Percentiles rank a stretch among this genome's conserved stretches.
phyloP scores from a whole-genome alignment of 2,797 vertebrate species.

The Ctenochaetus hawaiiensis region DNA sequence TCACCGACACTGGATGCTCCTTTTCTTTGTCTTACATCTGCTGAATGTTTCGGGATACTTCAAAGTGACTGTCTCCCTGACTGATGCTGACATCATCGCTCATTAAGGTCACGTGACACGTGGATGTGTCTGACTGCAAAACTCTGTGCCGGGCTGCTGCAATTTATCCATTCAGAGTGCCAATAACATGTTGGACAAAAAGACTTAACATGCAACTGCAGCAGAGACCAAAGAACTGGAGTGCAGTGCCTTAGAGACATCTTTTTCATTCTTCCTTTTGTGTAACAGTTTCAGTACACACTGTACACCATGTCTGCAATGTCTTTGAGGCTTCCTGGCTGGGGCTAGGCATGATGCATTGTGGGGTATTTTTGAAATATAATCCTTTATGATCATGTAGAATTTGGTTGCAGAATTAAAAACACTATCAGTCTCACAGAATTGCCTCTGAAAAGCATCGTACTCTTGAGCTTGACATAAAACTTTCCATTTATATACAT shows the following conservation, averaged over 20 bases:
- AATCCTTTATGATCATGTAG: not conserved
- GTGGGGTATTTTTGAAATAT: too few species aligned
- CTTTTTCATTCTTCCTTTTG: not conserved
- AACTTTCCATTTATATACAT: not conserved
- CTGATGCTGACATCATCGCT: slow-evolving; percentile 1
- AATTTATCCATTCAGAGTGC: slow-evolving; percentile 1
- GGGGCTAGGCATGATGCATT: not conserved
- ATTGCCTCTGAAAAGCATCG: not conserved
- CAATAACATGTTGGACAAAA: slow-evolving; percentile 1
- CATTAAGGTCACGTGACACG: slow-evolving; percentile 7
- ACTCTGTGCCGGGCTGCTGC: not conserved
- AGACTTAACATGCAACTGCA: slow-evolving; percentile 1
- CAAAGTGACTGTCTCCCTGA: slow-evolving; percentile 12
- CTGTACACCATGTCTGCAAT: not conserved
- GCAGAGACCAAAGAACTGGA: not conserved
- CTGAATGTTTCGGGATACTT: slow-evolving; percentile 11
- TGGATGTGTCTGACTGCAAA: slow-evolving; percentile 8
- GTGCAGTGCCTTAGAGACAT: too few species aligned
- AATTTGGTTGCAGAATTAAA: not conserved
- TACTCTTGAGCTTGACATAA: not conserved
- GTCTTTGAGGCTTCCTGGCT: not conserved
- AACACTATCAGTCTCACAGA: not conserved
- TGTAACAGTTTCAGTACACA: not conserved
- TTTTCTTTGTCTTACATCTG: not conserved
- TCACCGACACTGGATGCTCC: not conserved